phyloP scores from a whole-genome alignment of 2,113 vertebrate genomes.

The Gopherus flavomarginatus region DNA sequence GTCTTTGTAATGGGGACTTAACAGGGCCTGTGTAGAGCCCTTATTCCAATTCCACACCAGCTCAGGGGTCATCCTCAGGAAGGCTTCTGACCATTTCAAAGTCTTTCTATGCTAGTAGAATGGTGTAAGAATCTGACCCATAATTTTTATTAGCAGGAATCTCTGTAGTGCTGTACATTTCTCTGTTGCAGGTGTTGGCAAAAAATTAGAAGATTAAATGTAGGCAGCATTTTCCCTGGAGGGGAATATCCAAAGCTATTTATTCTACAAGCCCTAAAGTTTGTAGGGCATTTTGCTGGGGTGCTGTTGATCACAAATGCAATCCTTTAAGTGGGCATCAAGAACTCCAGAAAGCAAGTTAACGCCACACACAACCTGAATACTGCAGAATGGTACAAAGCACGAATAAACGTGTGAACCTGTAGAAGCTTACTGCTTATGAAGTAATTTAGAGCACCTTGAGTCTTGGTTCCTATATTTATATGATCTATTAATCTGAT shows the following conservation, averaged over 20 bases:
- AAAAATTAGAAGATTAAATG: neutral
- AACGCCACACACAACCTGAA: neutral
- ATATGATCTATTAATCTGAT: fast-evolving
- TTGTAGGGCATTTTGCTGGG: neutral
- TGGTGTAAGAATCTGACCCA: neutral
- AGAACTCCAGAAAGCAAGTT: neutral
- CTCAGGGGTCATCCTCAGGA: neutral
- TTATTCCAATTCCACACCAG: neutral
- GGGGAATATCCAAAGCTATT: neutral
- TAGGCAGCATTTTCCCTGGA: neutral
- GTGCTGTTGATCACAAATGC: neutral
- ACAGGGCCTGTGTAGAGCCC: fast-evolving
- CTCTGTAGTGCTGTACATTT: fast-evolving
- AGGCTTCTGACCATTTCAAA: neutral
- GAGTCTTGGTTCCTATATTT: neutral
- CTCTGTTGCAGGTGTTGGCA: neutral
- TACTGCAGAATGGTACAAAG: neutral
- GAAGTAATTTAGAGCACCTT: neutral
- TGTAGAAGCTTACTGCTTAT: neutral
- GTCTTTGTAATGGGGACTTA: neutral
- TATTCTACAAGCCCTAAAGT: neutral
- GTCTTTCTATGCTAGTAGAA: neutral
- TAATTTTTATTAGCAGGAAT: neutral
- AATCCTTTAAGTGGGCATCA: neutral
- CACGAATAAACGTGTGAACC: neutral